phyloP scores from a whole-genome alignment of 2,888 invertebrate species.

The Meliscaeva auricollis region DNA sequence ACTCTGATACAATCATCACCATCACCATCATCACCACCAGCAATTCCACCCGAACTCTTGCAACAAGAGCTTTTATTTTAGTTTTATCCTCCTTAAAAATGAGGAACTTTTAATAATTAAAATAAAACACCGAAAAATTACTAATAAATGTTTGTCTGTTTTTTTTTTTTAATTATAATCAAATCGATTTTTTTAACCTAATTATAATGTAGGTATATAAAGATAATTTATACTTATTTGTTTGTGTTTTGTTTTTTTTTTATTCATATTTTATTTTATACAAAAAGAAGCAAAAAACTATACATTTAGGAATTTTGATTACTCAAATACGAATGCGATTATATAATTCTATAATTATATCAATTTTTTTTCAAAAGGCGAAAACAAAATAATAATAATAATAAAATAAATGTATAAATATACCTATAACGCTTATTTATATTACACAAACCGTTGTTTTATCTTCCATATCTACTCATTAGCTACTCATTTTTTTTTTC shows the following conservation, averaged over 20 bases:
- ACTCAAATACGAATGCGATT: slow-evolving; percentile 44
- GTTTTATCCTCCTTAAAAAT: no score
- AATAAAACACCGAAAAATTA: slow-evolving; percentile 18
- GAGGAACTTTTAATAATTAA: background rate
- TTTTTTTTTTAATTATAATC: slow-evolving; percentile 50
- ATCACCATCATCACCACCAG: no score
- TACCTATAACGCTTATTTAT: slow-evolving; percentile 29
- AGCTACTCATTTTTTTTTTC: background rate
- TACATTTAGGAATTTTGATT: slow-evolving; percentile 53
- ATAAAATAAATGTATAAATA: slow-evolving; percentile 18
- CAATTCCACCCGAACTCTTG: no score
- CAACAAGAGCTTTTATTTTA: no score
- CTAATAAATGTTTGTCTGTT: slow-evolving; percentile 44
- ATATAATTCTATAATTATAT: slow-evolving; percentile 6
- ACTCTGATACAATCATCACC: no score
- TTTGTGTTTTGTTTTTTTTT: slow-evolving; percentile 36
- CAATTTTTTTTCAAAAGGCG: slow-evolving; percentile 22
- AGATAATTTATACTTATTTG: slow-evolving; percentile 59
- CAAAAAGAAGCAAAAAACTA: slow-evolving; percentile 64
- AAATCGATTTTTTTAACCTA: slow-evolving; percentile 38
- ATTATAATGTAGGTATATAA: slow-evolving; percentile 69
- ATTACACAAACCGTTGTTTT: slow-evolving; percentile 9
- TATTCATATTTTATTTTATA: slow-evolving; percentile 45
- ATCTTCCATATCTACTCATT: background rate
- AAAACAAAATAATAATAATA: slow-evolving; percentile 38